These are phyloP conservation scores for Pampusana beccarii DNA, from an alignment of 2,113 vertebrate species.

Conservation along the genomic window DNA sequence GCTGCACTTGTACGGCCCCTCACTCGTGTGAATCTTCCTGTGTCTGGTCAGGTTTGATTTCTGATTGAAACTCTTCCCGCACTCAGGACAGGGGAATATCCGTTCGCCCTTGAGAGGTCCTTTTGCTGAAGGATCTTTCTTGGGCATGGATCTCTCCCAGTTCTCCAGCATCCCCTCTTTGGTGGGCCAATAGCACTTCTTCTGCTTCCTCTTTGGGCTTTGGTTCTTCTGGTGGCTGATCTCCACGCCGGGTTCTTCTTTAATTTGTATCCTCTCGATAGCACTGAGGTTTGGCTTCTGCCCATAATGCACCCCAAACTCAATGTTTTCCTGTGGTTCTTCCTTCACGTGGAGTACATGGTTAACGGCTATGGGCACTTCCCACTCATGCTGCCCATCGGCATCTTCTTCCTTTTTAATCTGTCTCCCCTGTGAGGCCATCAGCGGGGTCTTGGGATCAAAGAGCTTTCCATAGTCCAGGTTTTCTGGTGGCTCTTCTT, in stretches of 20 bases:
- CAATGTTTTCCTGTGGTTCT: background rate
- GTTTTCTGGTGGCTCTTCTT: background rate
- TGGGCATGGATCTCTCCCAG: background rate
- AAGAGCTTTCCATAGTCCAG: background rate
- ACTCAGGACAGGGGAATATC: slow-evolving; percentile 6
- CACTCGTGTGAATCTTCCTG: background rate
- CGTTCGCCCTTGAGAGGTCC: background rate
- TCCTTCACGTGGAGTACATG: background rate
- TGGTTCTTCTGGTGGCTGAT: background rate
- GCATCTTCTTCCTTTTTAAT: background rate
- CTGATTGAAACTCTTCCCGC: slow-evolving; percentile 17
- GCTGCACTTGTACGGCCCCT: background rate
- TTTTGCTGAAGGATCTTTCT: background rate
- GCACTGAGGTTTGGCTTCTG: background rate
- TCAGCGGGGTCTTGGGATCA: background rate
- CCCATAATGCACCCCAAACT: background rate
- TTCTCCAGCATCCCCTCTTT: background rate
- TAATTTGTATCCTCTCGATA: background rate
- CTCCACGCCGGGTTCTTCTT: background rate
- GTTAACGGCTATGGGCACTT: background rate
- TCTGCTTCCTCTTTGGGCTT: background rate
- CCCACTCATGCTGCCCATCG: background rate
- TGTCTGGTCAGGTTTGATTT: slow-evolving; percentile 47
- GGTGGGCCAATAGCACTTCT: background rate
- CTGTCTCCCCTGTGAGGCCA: background rate